These are phyloP conservation scores for Polyploca ridens DNA, from an alignment of 2,888 invertebrate species.

Conservation along the genomic window DNA sequence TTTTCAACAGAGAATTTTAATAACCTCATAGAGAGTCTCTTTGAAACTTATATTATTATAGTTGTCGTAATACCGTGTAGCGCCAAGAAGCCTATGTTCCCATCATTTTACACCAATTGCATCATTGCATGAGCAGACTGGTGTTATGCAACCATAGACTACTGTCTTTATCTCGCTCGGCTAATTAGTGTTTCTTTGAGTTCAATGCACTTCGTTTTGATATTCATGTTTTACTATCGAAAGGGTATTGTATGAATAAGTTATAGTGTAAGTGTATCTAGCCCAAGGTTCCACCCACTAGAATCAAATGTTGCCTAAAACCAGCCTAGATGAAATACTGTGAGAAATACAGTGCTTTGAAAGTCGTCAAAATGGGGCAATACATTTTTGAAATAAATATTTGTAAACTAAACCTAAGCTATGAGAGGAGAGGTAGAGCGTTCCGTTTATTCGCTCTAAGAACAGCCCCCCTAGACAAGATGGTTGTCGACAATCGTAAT, in stretches of 20 bases:
- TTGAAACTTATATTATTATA: slow-evolving; percentile 34
- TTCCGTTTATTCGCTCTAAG: no score
- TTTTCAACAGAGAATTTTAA: slow-evolving; percentile 41
- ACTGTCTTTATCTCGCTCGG: slow-evolving; percentile 29
- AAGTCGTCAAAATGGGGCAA: no score
- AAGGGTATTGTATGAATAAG: slow-evolving; percentile 4
- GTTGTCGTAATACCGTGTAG: slow-evolving; percentile 43
- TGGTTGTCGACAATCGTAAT: no score
- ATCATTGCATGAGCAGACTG: slow-evolving; percentile 45
- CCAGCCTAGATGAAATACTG: slow-evolving; percentile 4
- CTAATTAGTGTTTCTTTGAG: slow-evolving; percentile 15
- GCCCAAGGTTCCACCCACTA: slow-evolving; percentile 4
- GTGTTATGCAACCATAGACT: slow-evolving; percentile 40
- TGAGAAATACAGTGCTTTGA: neutral
- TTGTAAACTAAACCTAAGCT: neutral
- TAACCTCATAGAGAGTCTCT: slow-evolving; percentile 42
- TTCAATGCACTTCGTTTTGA: slow-evolving; percentile 29
- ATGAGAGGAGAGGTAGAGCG: no score
- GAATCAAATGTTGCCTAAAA: slow-evolving; percentile 7
- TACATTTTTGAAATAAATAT: neutral
- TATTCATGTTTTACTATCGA: slow-evolving; percentile 6
- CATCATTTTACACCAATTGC: slow-evolving; percentile 51
- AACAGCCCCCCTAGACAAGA: no score
- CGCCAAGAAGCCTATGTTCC: slow-evolving; percentile 37
- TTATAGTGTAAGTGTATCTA: slow-evolving; percentile 8